phyloP scores from a whole-genome alignment of 2,888 invertebrate species.

The Xanthorhoe designata region DNA sequence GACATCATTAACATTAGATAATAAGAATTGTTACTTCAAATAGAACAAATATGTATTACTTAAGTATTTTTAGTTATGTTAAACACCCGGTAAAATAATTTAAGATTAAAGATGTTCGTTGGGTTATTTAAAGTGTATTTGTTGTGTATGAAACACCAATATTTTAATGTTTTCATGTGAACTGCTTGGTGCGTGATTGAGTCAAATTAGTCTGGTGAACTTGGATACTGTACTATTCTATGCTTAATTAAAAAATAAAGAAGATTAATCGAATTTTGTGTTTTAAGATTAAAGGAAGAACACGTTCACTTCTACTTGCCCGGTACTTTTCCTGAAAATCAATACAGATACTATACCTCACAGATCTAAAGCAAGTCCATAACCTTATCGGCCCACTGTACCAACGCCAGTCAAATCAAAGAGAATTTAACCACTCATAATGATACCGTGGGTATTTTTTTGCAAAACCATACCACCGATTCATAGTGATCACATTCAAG shows the following conservation, averaged over 20 bases:
- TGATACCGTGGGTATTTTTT: no score
- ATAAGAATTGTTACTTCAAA: conserved; percentile 64
- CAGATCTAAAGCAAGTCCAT: no score
- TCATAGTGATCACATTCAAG: no score
- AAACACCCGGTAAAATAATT: conserved; percentile 47
- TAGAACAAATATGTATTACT: conserved; percentile 73
- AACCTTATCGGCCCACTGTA: no score
- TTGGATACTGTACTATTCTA: conserved; percentile 83
- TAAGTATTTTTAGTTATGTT: conserved; percentile 58
- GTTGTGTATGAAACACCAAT: conserved; percentile 58
- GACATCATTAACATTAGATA: conserved; percentile 62
- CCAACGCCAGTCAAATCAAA: no score
- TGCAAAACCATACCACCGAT: no score
- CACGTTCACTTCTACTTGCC: no score
- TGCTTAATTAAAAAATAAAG: conserved; percentile 84
- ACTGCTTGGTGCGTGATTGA: conserved; percentile 67
- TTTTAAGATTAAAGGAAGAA: conserved; percentile 41
- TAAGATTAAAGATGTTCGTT: conserved; percentile 44
- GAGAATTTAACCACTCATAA: no score
- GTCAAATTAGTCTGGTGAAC: conserved; percentile 77
- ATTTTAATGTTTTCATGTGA: conserved; percentile 56
- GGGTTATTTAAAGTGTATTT: conserved; percentile 55
- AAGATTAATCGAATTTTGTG: conserved; percentile 71
- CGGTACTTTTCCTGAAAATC: no score
- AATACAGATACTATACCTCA: no score